Evolutionary conservation across 2,797 vertebrate species (phyloP), one percentile per base, ranked within the genome.

Genomic region (Acanthopagrus latus): DNA sequence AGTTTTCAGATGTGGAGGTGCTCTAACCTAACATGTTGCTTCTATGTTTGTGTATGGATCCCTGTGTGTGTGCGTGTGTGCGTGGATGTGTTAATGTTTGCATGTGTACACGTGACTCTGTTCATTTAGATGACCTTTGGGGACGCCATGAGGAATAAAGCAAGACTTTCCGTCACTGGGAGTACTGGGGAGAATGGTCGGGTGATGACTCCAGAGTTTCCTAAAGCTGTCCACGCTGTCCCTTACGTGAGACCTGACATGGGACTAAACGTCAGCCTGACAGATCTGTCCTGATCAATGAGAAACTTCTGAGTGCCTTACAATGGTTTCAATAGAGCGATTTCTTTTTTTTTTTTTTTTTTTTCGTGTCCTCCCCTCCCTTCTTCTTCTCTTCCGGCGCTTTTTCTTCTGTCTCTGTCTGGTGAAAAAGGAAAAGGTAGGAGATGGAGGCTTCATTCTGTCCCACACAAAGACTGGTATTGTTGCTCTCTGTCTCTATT

Each of bases 221-320:
- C 97, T 91, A 98, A 99, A 97, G 97, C 97, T 95, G 97, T 99
- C 96, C 97, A 99, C 95, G 96, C 97, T 94, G 97, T 96, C 96
- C 96, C 97, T 90, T 99, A 98, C 91, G 95, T 95, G 95, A 98
- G 97, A 96, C 97, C 98, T 96, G 98, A 97, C 96, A 97, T 99
- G 97, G 96, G 97, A 96, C 97, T 99, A 94, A 99, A 97, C 96
- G 97, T 98, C 97, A 98, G 98, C 97, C 96, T 99, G 95, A 98
- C 98, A 95, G 97, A 98, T 97, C 96, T 98, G 95, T 99, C 96
- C 93, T 99, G 97, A 98, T 97, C 96, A 95, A 96, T 95, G 96
- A 96, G 95, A 96, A 97, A 97, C 96, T 97, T 97, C 96, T 95
- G 97, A 99, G 98, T 99, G 98, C 98, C 98, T 99, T 99, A 99